phyloP scores from a whole-genome alignment of 2,888 invertebrate genomes.

The Eupithecia inturbata region DNA sequence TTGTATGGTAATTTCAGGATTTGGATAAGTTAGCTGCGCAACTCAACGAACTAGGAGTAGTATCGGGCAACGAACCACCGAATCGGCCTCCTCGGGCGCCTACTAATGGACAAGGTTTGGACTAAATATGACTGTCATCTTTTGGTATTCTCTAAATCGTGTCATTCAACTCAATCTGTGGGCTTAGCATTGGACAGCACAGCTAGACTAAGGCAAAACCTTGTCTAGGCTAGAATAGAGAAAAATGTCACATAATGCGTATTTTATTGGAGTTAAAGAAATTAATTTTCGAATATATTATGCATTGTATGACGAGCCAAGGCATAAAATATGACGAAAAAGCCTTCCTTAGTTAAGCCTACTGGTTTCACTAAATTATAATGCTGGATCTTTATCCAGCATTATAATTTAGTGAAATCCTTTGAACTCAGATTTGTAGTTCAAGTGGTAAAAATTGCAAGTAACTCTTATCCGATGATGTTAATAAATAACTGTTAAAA shows the following conservation, averaged over 20 bases:
- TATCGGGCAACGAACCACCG: constrained; percentile 88
- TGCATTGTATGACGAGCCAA: no score
- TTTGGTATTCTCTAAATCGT: no score
- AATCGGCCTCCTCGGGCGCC: constrained; percentile 77
- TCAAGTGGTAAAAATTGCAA: background rate
- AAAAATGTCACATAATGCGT: no score
- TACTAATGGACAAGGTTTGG: constrained; percentile 77
- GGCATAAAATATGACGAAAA: no score
- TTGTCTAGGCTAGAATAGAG: no score
- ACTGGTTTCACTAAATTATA: background rate
- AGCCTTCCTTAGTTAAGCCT: no score
- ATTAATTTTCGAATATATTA: no score
- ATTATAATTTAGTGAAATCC: no score
- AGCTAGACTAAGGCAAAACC: background rate
- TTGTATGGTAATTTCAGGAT: constrained; percentile 86
- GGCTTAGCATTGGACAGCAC: background rate
- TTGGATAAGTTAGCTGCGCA: constrained; percentile 98
- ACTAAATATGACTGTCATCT: background rate
- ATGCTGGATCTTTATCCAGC: background rate
- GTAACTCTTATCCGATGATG: background rate
- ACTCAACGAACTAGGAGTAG: constrained; percentile 95
- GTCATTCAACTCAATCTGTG: no score
- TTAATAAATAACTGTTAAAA: constrained; percentile 5
- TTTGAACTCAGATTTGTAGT: background rate
- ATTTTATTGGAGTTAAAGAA: no score